Base-by-base conservation (phyloP, 1,140 invertebrate species). In the Bathynomus jamesi region DNA sequence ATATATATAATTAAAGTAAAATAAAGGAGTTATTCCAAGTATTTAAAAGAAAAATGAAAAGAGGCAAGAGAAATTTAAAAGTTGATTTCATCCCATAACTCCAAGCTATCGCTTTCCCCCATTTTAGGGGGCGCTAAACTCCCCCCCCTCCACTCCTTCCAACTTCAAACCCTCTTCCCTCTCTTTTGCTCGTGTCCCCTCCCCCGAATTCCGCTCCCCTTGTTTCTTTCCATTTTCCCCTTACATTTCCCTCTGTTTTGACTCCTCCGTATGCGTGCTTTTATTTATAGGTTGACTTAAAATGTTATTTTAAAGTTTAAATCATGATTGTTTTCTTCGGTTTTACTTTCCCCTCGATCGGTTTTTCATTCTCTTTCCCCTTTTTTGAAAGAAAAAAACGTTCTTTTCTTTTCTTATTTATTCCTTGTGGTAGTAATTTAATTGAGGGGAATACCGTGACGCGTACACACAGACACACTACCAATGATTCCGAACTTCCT, bases 71-170 rank as follows among this genome's bases (percentile, higher is more conserved):
- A 53, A 53, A 53, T 53, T 53, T 53, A 53, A 53, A 53, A 53
- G 40, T 53, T 53, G 40, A 53, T 53, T 53, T 53, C 40, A 53
- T 53, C 40, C 40, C 40, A 53, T 53, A 53, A 53, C 40, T 53
- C 21, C 21, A 11, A 53, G 40, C 40, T 53, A 53, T 53, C 40
- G 13, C 40, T 53, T 21, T 53, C 40, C 5, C 40, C 32, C 5
- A 11, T 53, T 21, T 53, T 5, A 53, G 32, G 17, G 40, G 40
- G 40, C 11, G 40, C 21, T 53, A 1, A 53, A 53, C 13, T 53
- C 40, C 40, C 40, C 40, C 21, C 40, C 11, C 21, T 5, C 13
- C 40, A 53, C 21, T 17, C 2, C 40, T n/a, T n/a, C 40, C 40
- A 17, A 53, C 21, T 53, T 53, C 40, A 53, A 53, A 53, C 21